Conservation (phyloP, 1,140 invertebrate genomes). For the Aphis gossypii region DNA sequence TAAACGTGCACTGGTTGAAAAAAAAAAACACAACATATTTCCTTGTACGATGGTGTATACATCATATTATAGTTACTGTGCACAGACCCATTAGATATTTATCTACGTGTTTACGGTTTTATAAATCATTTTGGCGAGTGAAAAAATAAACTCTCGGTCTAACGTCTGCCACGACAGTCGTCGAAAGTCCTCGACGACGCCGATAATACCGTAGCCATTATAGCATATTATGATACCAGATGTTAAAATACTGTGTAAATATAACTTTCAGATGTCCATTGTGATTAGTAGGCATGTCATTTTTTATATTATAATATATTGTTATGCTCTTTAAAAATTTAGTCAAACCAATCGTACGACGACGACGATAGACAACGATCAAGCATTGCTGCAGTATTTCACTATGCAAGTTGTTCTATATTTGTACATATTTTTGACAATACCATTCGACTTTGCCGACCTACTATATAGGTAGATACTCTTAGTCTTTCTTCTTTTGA, state of each 20-base stretch:
- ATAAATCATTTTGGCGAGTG: neutral
- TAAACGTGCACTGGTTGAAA: neutral
- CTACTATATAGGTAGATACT: too few species aligned
- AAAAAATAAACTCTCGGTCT: neutral
- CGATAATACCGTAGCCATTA: neutral
- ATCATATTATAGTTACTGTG: neutral
- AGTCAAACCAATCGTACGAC: too few species aligned
- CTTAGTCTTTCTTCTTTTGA: too few species aligned
- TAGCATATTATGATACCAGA: neutral
- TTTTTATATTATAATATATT: too few species aligned
- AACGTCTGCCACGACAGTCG: neutral
- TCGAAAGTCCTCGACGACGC: neutral
- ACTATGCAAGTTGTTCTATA: too few species aligned
- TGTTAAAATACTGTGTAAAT: neutral
- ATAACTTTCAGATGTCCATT: neutral
- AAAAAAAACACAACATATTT: slow-evolving; percentile 8
- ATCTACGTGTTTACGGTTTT: neutral
- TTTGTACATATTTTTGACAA: too few species aligned
- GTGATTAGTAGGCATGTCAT: neutral
- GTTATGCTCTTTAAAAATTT: too few species aligned
- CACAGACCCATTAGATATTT: neutral
- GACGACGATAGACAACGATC: too few species aligned
- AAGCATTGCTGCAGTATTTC: too few species aligned
- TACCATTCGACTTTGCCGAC: too few species aligned
- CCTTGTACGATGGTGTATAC: neutral